Conservation (phyloP, 1,140 invertebrate genomes). For the Musca domestica region DNA sequence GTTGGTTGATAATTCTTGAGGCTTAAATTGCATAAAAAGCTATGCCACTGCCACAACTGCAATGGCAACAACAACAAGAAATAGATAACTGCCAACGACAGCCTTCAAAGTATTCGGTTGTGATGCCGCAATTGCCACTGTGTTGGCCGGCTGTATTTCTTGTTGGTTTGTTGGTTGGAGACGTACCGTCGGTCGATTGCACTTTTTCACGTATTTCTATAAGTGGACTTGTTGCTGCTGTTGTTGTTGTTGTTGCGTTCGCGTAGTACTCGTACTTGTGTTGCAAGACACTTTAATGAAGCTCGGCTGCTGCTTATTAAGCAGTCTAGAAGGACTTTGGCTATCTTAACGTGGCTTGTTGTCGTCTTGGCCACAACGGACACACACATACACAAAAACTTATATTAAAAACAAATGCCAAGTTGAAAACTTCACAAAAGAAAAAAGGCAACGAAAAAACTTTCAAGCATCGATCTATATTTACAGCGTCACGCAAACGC, state of each 20-base stretch:
- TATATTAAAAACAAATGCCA: too few relatives aligned
- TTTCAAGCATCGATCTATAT: constrained; percentile 13
- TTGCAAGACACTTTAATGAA: constrained; percentile 24
- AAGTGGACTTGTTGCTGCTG: constrained; percentile 5
- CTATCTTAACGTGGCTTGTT: constrained; percentile 27
- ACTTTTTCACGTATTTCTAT: constrained; percentile 22
- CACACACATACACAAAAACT: too few relatives aligned
- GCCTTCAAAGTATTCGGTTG: constrained; percentile 16
- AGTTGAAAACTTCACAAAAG: neutral
- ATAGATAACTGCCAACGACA: constrained; percentile 2
- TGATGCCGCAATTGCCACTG: constrained; percentile 18
- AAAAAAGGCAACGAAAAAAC: neutral
- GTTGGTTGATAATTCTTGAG: constrained; percentile 8
- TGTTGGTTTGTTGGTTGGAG: neutral
- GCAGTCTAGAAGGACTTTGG: constrained; percentile 25
- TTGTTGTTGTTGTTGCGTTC: constrained; percentile 14
- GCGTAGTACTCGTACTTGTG: too few relatives aligned
- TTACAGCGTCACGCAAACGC: constrained; percentile 18
- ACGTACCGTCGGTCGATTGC: neutral
- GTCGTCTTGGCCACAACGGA: too few relatives aligned
- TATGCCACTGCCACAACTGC: neutral
- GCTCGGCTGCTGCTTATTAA: constrained; percentile 34
- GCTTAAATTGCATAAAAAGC: constrained; percentile 5
- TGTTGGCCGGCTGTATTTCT: neutral
- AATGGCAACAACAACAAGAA: neutral